Percentiles rank a stretch among this genome's conserved stretches.
Evolutionary conservation across 1,140 invertebrate genomes (phyloP).

Genomic region (Pomacea maculata): DNA sequence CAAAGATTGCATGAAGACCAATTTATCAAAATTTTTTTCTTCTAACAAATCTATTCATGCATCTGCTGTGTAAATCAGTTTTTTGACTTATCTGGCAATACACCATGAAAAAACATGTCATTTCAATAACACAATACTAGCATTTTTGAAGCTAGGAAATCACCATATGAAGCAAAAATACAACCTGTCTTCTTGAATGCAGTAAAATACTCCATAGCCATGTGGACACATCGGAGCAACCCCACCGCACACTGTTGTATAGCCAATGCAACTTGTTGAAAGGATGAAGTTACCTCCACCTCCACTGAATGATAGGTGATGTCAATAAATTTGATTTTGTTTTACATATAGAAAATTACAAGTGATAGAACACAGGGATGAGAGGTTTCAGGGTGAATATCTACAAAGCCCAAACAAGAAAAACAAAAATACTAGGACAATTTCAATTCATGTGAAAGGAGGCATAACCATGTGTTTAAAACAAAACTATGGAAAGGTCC

Average conservation of each 20-base stretch:
- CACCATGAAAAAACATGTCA: too few species aligned
- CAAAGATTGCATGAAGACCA: too few species aligned
- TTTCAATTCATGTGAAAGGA: too few species aligned
- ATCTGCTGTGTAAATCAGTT: not conserved
- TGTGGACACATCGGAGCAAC: slow-evolving; percentile 73
- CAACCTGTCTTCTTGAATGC: slow-evolving; percentile 66
- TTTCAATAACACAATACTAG: not conserved
- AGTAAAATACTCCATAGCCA: slow-evolving; percentile 74
- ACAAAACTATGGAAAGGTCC: too few species aligned
- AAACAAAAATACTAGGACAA: too few species aligned
- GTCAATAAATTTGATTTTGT: not conserved
- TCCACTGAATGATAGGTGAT: slow-evolving; percentile 66
- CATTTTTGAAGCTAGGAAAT: not conserved
- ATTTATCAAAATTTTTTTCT: not conserved
- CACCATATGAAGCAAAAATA: not conserved
- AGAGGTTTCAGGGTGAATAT: not conserved
- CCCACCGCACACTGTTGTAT: slow-evolving; percentile 70
- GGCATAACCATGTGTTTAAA: too few species aligned
- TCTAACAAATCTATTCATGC: too few species aligned
- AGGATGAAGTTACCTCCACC: slow-evolving; percentile 73
- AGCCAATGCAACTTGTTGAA: slow-evolving; percentile 73
- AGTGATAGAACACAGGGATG: not conserved
- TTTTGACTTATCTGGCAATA: not conserved
- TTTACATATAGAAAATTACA: too few species aligned
- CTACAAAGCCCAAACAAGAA: too few species aligned